phyloP scores from a whole-genome alignment of 2,113 vertebrate genomes.

The Ictalurus punctatus region DNA sequence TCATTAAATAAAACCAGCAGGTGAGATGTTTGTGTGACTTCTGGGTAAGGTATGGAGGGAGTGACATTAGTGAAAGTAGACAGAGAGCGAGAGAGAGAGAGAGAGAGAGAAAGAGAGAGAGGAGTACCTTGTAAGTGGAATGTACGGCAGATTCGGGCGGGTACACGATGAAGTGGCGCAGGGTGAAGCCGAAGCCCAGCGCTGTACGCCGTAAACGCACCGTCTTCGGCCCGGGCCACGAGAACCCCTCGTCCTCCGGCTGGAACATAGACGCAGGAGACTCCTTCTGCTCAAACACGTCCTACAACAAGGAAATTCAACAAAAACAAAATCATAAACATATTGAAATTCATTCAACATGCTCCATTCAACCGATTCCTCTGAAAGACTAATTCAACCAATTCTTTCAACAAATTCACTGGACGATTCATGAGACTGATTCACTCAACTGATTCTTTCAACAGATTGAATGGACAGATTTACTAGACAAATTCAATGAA shows the following conservation, averaged over 20 bases:
- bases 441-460: not conserved
- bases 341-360: not conserved
- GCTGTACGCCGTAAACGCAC: constrained; percentile 82
- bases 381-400: not conserved
- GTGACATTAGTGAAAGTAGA: not conserved
- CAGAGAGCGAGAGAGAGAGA: too few relatives aligned
- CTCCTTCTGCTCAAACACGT: constrained; percentile 51
- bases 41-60: not conserved
- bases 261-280: constrained; percentile 46
- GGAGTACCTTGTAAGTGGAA: constrained; percentile 80
- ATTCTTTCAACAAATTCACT: not conserved
- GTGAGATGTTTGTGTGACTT: not conserved
- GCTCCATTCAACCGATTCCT: not conserved
- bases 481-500: not conserved
- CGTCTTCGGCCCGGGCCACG: constrained; percentile 92
- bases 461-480: not conserved
- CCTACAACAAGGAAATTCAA: constrained; percentile 10
- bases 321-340: not conserved
- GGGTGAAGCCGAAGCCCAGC: constrained; percentile 93
- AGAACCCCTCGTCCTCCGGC: constrained; percentile 87
- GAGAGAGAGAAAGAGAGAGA: not conserved
- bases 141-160: constrained; percentile 92
- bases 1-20: not conserved
- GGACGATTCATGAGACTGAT: not conserved
- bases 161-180: constrained; percentile 98